These are phyloP conservation scores for Panthera tigris DNA, from an alignment of 2,113 vertebrate species.

Conservation along the genomic window DNA sequence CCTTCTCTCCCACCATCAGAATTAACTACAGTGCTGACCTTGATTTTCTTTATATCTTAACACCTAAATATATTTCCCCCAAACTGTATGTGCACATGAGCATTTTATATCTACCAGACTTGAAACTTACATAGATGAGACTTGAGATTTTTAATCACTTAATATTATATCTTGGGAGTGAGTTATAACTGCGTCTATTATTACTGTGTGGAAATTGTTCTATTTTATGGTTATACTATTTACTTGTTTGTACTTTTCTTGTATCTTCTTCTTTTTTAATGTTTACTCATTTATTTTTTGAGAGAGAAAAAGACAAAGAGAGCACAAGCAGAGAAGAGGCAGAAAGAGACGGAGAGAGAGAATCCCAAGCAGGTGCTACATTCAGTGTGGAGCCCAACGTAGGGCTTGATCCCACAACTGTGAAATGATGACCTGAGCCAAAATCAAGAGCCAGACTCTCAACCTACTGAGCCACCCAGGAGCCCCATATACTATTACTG, in stretches of 20 bases:
- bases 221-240: background rate
- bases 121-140: background rate
- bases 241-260: background rate
- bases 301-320: too few species aligned
- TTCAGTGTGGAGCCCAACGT: too few species aligned
- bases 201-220: background rate
- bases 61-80: background rate
- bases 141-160: background rate
- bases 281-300: too few species aligned
- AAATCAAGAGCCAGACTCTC: too few species aligned
- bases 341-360: too few species aligned
- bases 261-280: too few species aligned
- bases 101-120: background rate
- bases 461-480: too few species aligned
- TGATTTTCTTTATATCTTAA: background rate
- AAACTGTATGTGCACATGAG: background rate
- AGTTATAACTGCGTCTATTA: background rate
- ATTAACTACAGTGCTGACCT: background rate
- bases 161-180: background rate
- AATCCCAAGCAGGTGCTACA: too few species aligned
- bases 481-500: background rate
- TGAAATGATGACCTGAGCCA: too few species aligned
- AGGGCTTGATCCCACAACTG: too few species aligned
- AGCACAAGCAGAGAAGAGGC: too few species aligned
- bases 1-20: background rate